These are phyloP conservation scores for Oxyruncus cristatus DNA, from an alignment of 2,113 vertebrate genomes.

Conservation along the genomic window DNA sequence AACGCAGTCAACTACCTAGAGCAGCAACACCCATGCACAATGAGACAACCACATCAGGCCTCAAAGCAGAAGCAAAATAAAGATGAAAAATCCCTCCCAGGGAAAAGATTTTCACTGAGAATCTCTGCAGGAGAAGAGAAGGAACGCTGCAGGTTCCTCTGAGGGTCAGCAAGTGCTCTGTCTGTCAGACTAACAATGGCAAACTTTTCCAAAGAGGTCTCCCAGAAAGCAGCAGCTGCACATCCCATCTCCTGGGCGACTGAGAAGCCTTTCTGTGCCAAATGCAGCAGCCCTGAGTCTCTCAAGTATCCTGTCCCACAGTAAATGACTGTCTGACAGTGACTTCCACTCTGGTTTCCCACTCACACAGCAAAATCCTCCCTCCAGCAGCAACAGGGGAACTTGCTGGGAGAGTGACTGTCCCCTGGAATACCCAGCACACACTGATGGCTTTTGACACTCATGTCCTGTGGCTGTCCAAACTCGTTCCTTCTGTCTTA, in stretches of 20 bases:
- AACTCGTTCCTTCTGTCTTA: neutral
- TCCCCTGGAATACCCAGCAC: neutral
- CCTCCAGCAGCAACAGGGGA: neutral
- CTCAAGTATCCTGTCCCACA: neutral
- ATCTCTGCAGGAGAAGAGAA: neutral
- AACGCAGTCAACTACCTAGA: neutral
- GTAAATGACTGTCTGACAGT: neutral
- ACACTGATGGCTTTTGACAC: neutral
- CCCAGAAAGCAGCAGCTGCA: neutral
- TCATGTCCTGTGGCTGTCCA: neutral
- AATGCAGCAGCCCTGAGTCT: neutral
- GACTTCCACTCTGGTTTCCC: neutral
- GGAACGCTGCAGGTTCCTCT: neutral
- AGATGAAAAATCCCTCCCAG: neutral
- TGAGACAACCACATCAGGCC: neutral
- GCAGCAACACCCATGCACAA: neutral
- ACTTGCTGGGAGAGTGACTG: neutral
- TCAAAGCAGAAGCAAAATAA: neutral
- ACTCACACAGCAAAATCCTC: neutral
- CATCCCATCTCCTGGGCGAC: neutral
- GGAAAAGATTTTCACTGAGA: neutral
- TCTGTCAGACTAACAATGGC: neutral
- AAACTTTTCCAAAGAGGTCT: neutral
- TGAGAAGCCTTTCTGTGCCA: neutral
- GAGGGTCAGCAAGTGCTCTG: neutral